Evolutionary conservation across 2,113 vertebrate genomes (phyloP), one percentile per base, ranked within the genome.

Genomic region (Lamprologus tigripictilis): DNA sequence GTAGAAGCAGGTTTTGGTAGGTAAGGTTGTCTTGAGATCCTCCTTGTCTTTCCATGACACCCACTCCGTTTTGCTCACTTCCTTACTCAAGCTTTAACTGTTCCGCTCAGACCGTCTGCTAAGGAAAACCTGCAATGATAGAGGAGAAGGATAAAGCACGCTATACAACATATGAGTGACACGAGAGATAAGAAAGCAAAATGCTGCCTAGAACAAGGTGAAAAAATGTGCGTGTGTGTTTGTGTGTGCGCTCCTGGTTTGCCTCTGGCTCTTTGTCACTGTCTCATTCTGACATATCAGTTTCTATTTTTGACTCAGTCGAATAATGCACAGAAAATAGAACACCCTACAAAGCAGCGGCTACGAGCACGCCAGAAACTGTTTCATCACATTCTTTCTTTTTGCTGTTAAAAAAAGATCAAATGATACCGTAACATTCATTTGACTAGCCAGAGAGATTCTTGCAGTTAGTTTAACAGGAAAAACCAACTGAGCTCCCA

Each of bases 1-100:
- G 92, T 55, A 97, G 93, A 86, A 97, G 95, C 92, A 96, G 88
- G 89, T 95, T 96, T 54, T 92, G 83, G 90, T 93, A 95, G 89
- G 91, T 63, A 47, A 53, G 53, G 8, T 87, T 58, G 5, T 79
- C 89, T 12, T 9, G n/a, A 86, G 76, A 89, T 63, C 35, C 42
- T 37, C 10, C 82, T 23, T 55, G 47, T 17, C 2, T 40, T 9
- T 86, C 90, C 95, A 93, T 94, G 93, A 90, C 93, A 92, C 85
- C 86, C 87, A 83, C 87, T 89, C 63, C 42, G 86, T 88, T 71
- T 88, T 81, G 73, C 90, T 81, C 71, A 37, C 88, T 92, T 81
- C 88, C 57, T 92, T 83, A 87, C 91, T 91, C 13, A 54, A 87
- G 83, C 90, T 91, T 86, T 87, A 89, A 86, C 86, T 79, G 88